Conservation (phyloP, 2,888 invertebrate species). For the Imbricaverruca yamaguchii region DNA sequence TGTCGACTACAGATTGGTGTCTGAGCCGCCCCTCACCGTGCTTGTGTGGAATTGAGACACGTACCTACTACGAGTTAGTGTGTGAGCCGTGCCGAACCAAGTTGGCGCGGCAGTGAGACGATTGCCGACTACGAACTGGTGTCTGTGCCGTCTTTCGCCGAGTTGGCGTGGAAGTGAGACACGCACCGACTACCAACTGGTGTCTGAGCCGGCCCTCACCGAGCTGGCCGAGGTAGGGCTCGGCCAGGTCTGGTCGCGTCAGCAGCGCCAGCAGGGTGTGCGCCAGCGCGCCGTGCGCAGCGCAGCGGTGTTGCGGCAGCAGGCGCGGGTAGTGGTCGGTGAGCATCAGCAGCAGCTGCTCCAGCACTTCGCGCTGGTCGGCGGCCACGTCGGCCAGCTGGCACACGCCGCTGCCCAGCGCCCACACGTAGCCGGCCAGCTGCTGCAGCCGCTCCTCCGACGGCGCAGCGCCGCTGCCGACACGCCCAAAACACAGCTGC, state of each 20-base stretch:
- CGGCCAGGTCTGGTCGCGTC: neutral
- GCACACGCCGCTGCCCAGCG: neutral
- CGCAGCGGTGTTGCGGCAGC: neutral
- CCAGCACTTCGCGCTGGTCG: neutral
- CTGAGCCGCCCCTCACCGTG: no score
- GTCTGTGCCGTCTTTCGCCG: no score
- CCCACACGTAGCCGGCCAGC: neutral
- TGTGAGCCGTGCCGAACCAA: no score
- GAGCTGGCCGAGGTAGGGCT: neutral
- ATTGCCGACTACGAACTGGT: no score
- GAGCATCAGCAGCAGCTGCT: slow-evolving; percentile 18
- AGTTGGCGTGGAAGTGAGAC: no score
- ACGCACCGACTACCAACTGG: no score
- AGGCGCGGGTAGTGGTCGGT: neutral
- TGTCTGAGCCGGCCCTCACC: neutral
- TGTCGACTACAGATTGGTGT: no score
- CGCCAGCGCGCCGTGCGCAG: neutral
- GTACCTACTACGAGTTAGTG: no score
- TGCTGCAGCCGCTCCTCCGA: neutral
- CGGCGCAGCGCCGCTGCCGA: neutral
- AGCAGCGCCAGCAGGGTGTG: neutral
- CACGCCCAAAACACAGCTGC: no score
- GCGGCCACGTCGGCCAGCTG: neutral
- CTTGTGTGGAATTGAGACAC: no score
- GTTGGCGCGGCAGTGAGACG: no score